Base-by-base conservation (phyloP, 2,888 invertebrate species). In the Andrena bucephala region DNA sequence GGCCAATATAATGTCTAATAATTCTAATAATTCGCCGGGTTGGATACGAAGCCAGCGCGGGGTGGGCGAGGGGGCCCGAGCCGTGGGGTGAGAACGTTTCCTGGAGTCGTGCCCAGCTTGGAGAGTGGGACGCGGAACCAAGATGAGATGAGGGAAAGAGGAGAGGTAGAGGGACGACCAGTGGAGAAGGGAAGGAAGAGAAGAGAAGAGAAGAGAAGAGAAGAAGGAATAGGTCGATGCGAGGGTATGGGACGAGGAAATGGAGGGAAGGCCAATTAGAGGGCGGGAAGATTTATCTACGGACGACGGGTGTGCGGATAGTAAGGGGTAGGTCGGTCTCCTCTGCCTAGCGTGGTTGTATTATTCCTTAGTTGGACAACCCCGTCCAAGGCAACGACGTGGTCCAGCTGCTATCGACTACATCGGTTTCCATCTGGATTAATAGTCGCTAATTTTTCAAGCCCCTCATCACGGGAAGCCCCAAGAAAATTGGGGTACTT, bases 241-340 rank as follows among this genome's bases (percentile, higher is more conserved):
- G 50, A 81, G 81, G 90, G 87, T 87, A 89, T 90, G 92, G 90
- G 90, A 91, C 89, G 91, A 92, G 93, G 91, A 92, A 93, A 91
- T 90, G 90, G 92, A 93, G 93, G 92, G 93, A 94, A 93, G 94
- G 92, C 94, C 93, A 94, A 94, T 94, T 94, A 94, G 94, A 94
- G 93, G 93, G 93, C 92, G 92, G 92, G 86, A 92, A 94, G 94
- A 94, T 94, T 94, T 94, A 94, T 94, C 93, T 93, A 89, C 90
- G 93, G 92, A 93, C 92, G 92, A 94, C 94, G 94, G 93, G 92
- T 94, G 94, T 91, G 91, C 93, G 92, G 90, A 92, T 93, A 88
- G 91, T 90, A 89, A 89, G 90, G 91, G 92, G 93, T 91, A 90
- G 91, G 87, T 87, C 85, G 84, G 86, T 84, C 86, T 87, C 85